Percentiles rank a stretch among this genome's conserved stretches.
These are phyloP conservation scores for Myotis daubentonii DNA, from an alignment of 2,797 vertebrate species.

Conservation along the genomic window DNA sequence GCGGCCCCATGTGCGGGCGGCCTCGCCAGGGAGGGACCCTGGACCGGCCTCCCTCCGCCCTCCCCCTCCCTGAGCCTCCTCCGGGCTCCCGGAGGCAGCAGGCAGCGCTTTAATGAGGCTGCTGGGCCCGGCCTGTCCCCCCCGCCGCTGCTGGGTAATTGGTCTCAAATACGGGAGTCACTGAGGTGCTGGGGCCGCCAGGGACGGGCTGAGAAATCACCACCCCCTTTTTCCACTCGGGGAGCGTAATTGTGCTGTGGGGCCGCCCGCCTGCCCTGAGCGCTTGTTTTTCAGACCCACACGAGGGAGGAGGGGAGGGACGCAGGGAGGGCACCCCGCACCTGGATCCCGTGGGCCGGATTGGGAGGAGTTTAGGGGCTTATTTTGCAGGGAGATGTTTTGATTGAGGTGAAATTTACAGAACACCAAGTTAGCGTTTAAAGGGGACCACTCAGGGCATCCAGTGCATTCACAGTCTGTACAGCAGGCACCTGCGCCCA, in stretches of 20 bases:
- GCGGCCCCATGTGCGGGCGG: not conserved
- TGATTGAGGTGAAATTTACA: not conserved
- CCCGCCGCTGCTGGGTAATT: conserved; percentile 48
- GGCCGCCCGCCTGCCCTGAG: conserved; percentile 23
- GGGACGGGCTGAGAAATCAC: conserved; percentile 70
- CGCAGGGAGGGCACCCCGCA: not conserved
- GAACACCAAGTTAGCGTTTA: not conserved
- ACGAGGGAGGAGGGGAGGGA: not conserved
- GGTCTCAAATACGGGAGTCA: conserved; percentile 53
- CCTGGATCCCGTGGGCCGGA: not conserved
- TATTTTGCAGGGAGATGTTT: not conserved
- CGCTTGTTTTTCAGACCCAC: conserved; percentile 45
- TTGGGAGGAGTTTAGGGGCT: rapidly evolving
- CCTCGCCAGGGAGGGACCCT: not conserved
- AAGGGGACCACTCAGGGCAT: not conserved
- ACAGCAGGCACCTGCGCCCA: rapidly evolving
- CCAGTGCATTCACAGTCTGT: rapidly evolving
- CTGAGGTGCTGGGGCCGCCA: not conserved
- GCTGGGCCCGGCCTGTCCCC: not conserved
- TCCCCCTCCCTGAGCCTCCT: not conserved
- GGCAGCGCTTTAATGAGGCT: conserved; percentile 52
- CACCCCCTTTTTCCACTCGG: conserved; percentile 70
- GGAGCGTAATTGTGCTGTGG: conserved; percentile 66
- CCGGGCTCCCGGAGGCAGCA: not conserved
- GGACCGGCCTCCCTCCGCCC: not conserved